Evolutionary conservation across 2,888 invertebrate genomes (phyloP).

Genomic region (Spodoptera picta): DNA sequence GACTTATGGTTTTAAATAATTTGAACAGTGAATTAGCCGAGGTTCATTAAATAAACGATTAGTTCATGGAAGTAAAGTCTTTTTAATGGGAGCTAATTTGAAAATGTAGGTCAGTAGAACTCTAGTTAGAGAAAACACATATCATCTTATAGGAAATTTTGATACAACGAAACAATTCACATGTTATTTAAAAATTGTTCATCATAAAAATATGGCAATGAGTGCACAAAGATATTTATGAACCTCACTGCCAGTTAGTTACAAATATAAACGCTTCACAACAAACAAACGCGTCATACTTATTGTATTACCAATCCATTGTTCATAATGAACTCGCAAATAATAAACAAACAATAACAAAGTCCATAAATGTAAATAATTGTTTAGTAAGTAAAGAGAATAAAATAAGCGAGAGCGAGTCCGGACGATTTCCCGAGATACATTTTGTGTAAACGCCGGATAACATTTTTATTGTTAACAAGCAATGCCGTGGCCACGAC

Average conservation of each 20-base stretch:
- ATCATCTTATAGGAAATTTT: too few relatives aligned
- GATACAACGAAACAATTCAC: too few relatives aligned
- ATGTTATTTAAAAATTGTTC: too few relatives aligned
- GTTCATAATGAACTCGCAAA: slow-evolving; percentile 8
- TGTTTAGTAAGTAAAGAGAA: slow-evolving; percentile 61
- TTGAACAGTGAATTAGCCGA: slow-evolving; percentile 54
- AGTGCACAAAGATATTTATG: too few relatives aligned
- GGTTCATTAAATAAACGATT: slow-evolving; percentile 46
- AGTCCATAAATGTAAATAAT: slow-evolving; percentile 45
- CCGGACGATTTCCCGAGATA: slow-evolving; percentile 78
- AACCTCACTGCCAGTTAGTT: too few relatives aligned
- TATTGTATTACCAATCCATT: too few relatives aligned
- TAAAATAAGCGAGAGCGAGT: slow-evolving; percentile 61
- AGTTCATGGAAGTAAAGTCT: slow-evolving; percentile 19
- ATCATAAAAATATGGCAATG: too few relatives aligned
- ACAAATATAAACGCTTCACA: too few relatives aligned
- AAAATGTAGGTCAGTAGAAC: slow-evolving; percentile 16
- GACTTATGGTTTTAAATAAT: slow-evolving; percentile 63
- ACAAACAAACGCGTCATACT: too few relatives aligned
- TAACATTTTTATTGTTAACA: slow-evolving; percentile 89
- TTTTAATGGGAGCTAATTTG: slow-evolving; percentile 21
- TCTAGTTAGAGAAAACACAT: slow-evolving; percentile 7
- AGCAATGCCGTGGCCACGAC: slow-evolving; percentile 83
- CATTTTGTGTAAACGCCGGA: slow-evolving; percentile 84
- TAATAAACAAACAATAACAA: slow-evolving; percentile 18